Percentiles rank a stretch among this genome's conserved stretches.
Evolutionary conservation across 2,797 vertebrate species (phyloP).

Genomic region (Rhynchonycteris naso): DNA sequence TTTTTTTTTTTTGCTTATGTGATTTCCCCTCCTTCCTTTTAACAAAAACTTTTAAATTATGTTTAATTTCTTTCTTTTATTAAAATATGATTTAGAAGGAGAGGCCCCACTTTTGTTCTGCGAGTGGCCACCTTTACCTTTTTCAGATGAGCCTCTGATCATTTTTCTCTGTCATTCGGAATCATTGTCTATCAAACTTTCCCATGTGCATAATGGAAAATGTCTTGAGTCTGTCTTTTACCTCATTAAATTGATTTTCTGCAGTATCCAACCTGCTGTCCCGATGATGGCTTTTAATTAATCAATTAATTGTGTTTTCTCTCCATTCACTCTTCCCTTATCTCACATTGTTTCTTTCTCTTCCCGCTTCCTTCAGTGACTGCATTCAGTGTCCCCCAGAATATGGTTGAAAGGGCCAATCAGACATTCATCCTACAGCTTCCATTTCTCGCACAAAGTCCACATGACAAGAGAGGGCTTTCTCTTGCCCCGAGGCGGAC

Average conservation of each 20-base stretch:
- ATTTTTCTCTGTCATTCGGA: conserved; percentile 55
- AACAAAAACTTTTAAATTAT: background rate
- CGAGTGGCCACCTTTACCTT: conserved; percentile 22
- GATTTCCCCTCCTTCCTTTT: background rate
- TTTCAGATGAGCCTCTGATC: conserved; percentile 37
- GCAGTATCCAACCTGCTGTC: conserved; percentile 66
- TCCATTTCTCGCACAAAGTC: background rate
- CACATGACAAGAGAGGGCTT: background rate
- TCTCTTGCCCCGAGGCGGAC: background rate
- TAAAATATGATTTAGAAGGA: conserved; percentile 40
- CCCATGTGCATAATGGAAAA: conserved; percentile 68
- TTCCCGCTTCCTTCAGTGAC: background rate
- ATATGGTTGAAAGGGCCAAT: conserved; percentile 23
- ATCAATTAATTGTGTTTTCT: conserved; percentile 68
- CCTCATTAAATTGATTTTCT: conserved; percentile 78
- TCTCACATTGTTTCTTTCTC: conserved; percentile 30
- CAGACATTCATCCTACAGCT: background rate
- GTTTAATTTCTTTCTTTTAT: conserved; percentile 37
- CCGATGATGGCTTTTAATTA: conserved; percentile 73
- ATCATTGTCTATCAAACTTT: conserved; percentile 58
- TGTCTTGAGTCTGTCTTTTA: conserved; percentile 73
- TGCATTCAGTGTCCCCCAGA: conserved; percentile 1
- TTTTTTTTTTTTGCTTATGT: background rate
- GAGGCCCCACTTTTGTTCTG: background rate
- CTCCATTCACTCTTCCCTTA: conserved; percentile 35